These are phyloP conservation scores for Trissonchulus latispiculum DNA, from an alignment of 2,888 invertebrate species.

Conservation along the genomic window DNA sequence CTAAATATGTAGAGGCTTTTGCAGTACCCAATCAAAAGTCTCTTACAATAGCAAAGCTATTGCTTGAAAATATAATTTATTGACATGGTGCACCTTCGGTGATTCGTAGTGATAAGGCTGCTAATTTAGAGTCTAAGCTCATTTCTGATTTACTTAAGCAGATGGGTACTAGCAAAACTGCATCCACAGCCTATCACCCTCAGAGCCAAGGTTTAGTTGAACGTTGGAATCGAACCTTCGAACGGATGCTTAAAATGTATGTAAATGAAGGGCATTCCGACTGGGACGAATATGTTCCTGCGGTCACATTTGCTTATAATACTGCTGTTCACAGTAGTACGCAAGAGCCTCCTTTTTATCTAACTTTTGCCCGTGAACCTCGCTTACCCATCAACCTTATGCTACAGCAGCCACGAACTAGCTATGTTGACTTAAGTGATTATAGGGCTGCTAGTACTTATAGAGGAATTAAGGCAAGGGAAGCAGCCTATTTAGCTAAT, in stretches of 20 bases:
- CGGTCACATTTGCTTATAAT: slow-evolving; percentile 24
- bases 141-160: not conserved
- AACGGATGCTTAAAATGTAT: slow-evolving; percentile 19
- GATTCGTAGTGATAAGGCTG: not conserved
- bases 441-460: not conserved
- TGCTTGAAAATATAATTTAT: not conserved
- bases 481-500: not conserved
- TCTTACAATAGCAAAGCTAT: slow-evolving; percentile 14
- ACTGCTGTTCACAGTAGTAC: slow-evolving; percentile 20
- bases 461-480: not conserved
- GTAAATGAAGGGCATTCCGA: slow-evolving; percentile 13
- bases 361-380: slow-evolving; percentile 15
- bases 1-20: slow-evolving; percentile 7
- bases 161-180: not conserved
- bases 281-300: slow-evolving; percentile 25
- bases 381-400: slow-evolving; percentile 11
- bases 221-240: slow-evolving; percentile 24
- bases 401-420: not conserved
- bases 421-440: not conserved
- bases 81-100: not conserved
- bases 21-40: not conserved
- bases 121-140: not conserved
- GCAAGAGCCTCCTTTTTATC: slow-evolving; percentile 19
- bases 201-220: slow-evolving; percentile 26
- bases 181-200: slow-evolving; percentile 15